Percentiles rank a stretch among this genome's conserved stretches.
phyloP scores from a whole-genome alignment of 2,888 invertebrate species.

The Sycophila texana region DNA sequence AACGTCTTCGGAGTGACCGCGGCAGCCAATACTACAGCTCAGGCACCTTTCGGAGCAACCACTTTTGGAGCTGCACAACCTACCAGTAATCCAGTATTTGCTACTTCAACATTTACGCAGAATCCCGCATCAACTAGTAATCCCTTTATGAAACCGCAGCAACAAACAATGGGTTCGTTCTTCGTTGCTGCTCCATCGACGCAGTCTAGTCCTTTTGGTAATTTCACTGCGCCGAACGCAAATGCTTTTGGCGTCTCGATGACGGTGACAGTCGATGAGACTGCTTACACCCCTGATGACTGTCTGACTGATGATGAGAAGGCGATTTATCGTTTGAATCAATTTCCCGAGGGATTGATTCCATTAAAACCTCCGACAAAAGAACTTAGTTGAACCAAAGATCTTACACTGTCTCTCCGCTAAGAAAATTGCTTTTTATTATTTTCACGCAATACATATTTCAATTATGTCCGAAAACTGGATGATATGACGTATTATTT shows the following conservation, averaged over 20 bases:
- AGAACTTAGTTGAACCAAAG: constrained; percentile 52
- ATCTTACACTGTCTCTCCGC: too few species aligned
- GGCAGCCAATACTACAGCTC: constrained; percentile 54
- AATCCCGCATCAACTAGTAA: constrained; percentile 51
- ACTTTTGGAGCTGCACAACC: constrained; percentile 63
- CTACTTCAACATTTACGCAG: constrained; percentile 51
- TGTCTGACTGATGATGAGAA: constrained; percentile 71
- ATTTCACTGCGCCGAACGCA: neutral
- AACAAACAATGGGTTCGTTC: constrained; percentile 36
- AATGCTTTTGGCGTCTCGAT: constrained; percentile 50
- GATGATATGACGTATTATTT: too few species aligned
- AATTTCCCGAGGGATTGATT: constrained; percentile 68
- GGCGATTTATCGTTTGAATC: constrained; percentile 63
- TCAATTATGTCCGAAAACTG: too few species aligned
- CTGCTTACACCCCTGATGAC: constrained; percentile 64
- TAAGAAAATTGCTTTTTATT: too few species aligned
- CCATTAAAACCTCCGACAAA: constrained; percentile 70
- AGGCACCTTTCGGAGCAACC: constrained; percentile 65
- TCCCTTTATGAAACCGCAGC: constrained; percentile 55
- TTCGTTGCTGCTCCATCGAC: constrained; percentile 51
- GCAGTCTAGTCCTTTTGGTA: constrained; percentile 54
- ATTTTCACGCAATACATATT: too few species aligned
- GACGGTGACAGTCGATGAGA: constrained; percentile 62
- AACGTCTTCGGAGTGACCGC: constrained; percentile 33
- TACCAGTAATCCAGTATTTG: constrained; percentile 29